These are phyloP conservation scores for Alosa alosa DNA, from an alignment of 2,113 vertebrate genomes.

Conservation along the genomic window DNA sequence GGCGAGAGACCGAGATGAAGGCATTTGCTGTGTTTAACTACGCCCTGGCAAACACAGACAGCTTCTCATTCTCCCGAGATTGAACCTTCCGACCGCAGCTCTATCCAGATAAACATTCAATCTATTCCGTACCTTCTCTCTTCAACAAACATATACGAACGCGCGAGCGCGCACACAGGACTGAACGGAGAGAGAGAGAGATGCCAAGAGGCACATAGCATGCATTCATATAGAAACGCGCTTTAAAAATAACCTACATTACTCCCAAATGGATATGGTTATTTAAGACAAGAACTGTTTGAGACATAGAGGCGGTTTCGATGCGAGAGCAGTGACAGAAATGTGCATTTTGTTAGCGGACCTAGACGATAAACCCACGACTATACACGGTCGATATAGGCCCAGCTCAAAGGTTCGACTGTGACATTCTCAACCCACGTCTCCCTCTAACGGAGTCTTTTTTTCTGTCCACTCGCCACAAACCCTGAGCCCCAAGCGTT, in stretches of 20 bases:
- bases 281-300: not conserved
- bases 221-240: slow-evolving; percentile 3
- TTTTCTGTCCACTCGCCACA: slow-evolving; percentile 70
- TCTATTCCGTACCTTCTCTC: not conserved
- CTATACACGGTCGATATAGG: slow-evolving; percentile 15
- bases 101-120: slow-evolving; percentile 51
- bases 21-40: slow-evolving; percentile 47
- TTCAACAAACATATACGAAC: not conserved
- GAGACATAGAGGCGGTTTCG: not conserved
- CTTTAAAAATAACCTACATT: not conserved
- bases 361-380: not conserved
- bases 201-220: not conserved
- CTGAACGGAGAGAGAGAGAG: too few species aligned
- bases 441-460: slow-evolving; percentile 66
- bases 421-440: slow-evolving; percentile 59
- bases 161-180: not conserved
- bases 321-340: not conserved
- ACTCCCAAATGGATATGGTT: not conserved
- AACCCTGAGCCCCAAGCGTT: slow-evolving; percentile 71
- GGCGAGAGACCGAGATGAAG: slow-evolving; percentile 33
- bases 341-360: not conserved
- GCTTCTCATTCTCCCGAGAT: slow-evolving; percentile 48
- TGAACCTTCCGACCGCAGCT: slow-evolving; percentile 39
- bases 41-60: slow-evolving; percentile 49
- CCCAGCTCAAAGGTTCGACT: slow-evolving; percentile 16